Percentiles rank a stretch among this genome's conserved stretches.
Conservation (phyloP, 1,140 invertebrate species). For the Homalodisca vitripennis region DNA sequence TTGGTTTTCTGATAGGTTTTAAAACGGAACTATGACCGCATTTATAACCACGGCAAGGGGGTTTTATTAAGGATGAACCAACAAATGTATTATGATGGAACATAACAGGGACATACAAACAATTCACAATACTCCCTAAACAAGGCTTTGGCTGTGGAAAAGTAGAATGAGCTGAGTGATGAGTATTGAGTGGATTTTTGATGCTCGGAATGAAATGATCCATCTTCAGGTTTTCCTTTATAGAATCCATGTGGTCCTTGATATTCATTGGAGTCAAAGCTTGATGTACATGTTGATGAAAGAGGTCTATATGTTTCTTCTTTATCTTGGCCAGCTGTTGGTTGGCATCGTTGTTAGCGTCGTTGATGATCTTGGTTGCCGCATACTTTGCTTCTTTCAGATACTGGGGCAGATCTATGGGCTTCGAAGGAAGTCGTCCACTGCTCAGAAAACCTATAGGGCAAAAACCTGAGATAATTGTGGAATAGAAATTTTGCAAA, state of each 20-base stretch:
- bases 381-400: background rate
- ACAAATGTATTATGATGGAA: background rate
- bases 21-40: background rate
- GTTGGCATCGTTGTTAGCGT: background rate
- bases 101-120: background rate
- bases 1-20: background rate
- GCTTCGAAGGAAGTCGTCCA: background rate
- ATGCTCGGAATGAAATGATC: no score
- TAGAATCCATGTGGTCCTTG: background rate
- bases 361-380: background rate
- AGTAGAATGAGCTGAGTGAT: no score
- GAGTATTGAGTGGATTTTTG: no score
- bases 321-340: background rate
- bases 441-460: background rate
- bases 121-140: background rate
- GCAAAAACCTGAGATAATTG: background rate
- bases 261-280: background rate
- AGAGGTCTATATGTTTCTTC: slow-evolving; percentile 7
- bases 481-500: no score
- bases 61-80: background rate
- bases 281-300: background rate
- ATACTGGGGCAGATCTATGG: background rate
- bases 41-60: background rate
- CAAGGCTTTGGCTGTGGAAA: no score
- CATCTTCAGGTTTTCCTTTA: background rate